Evolutionary conservation across 2,113 vertebrate genomes (phyloP), one percentile per base, ranked within the genome.

Genomic region (Orientallactaga bullata): DNA sequence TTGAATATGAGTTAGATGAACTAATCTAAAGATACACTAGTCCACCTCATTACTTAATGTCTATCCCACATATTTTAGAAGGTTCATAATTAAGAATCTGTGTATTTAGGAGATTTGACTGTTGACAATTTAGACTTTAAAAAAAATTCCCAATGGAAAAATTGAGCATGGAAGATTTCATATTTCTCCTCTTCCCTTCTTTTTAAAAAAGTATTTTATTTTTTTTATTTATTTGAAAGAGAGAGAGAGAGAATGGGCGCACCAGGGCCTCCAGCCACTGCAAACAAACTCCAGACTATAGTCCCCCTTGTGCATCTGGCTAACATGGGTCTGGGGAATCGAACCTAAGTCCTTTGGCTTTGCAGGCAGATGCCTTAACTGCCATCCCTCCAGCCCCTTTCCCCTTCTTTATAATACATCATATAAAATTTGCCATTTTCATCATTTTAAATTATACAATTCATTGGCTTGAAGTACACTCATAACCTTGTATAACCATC

Each of bases 61-160:
- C 23, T 2, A n/a, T n/a, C n/a, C 39, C 35, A n/a, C 58, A 12
- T 90, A 80, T 76, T 90, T 73, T 81, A 63, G 51, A 77, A 84
- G 78, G 18, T 61, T 28, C 85, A 61, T 13, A 74, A n/a, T 55
- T 74, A 81, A 39, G 42, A 90, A 37, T 80, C 23, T 69, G 37
- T n/a, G 61, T 47, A 30, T 90, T 93, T 63, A 20, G 32, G 60
- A 90, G 15, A 66, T 83, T 74, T 26, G 60, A 73, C 28, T 66
- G 42, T 77, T 95, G n/a, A 89, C 32, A 86, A 20, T 83, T 86
- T 63, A 21, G 30, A 28, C 66, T 73, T 74, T 81, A n/a, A n/a
- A n/a, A n/a, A n/a, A n/a, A n/a, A 72, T 81, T 82, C 42, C 32
- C 8, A 55, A 3, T 47, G 32, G 26, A 35, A 60, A 71, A 68